Evolutionary conservation across 2,113 vertebrate species (phyloP), one percentile per base, ranked within the genome.

Genomic region (Crotalus helleri): DNA sequence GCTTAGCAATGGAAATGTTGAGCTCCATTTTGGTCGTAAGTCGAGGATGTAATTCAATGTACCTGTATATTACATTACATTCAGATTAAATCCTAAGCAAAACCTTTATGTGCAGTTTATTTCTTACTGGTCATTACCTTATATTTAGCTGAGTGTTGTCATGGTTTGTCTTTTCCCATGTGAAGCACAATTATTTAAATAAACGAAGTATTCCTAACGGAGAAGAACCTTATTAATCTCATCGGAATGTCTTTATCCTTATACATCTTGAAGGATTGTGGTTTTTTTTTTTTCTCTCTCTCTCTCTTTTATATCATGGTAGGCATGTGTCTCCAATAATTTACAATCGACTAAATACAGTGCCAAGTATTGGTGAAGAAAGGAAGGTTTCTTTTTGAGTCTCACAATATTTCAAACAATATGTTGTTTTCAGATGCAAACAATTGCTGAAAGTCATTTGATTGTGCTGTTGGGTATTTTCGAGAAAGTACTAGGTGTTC

Each of bases 281-380:
- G 46, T 0, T 46, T 46, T 46, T 46, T 46, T 5, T 49, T 0
- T 49, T n/a, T n/a, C 49, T 58, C 15, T 85, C 15, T 81, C 15
- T 8, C 69, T 39, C 15, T 81, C 15, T 81, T 39, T 51, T 51
- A 51, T 51, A 51, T 51, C 49, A 9, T 51, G 49, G 69, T 81
- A 81, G 69, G 94, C 94, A 46, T 29, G 44, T 53, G 87, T 92
- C 89, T 89, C 91, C 54, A 57, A 6, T 90, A 61, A 91, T 93
- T 94, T 91, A 74, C 69, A 86, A 64, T 23, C 46, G 21, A 23
- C 93, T 88, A 1, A 74, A 85, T 17, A 17, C 64, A 53, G 91
- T 94, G 57, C 3, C 9, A 91, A 87, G 69, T 5, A 55, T 10
- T 5, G 46, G 12, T 90, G 39, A 85, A 1, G 46, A 61, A 51